Conservation (phyloP, 2,113 vertebrate species). For the Sus scrofa region T2T-Sscrofa CM000813.6:50425001-50425500, state of each 20-base stretch:
- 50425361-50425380: not conserved
- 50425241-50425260: slow-evolving; percentile 78
- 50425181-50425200: slow-evolving; percentile 63
- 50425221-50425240: not conserved
- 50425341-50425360: not conserved
- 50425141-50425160: not conserved
- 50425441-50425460: not conserved
- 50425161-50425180: not conserved
- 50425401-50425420: not conserved
- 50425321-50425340: slow-evolving; percentile 61
- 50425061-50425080: not conserved
- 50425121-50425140: not conserved
- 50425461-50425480: slow-evolving; percentile 18
- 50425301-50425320: slow-evolving; percentile 74
- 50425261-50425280: slow-evolving; percentile 81
- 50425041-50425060: slow-evolving; percentile 3
- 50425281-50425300: slow-evolving; percentile 68
- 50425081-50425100: not conserved
- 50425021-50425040: not conserved
- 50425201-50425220: slow-evolving; percentile 55
- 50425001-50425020: not conserved
- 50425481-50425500: not conserved
- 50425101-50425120: not conserved
- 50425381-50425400: not conserved
- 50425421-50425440: not conserved